Base-by-base conservation (phyloP, 2,888 invertebrate species). In the Therioaphis trifolii region DNA sequence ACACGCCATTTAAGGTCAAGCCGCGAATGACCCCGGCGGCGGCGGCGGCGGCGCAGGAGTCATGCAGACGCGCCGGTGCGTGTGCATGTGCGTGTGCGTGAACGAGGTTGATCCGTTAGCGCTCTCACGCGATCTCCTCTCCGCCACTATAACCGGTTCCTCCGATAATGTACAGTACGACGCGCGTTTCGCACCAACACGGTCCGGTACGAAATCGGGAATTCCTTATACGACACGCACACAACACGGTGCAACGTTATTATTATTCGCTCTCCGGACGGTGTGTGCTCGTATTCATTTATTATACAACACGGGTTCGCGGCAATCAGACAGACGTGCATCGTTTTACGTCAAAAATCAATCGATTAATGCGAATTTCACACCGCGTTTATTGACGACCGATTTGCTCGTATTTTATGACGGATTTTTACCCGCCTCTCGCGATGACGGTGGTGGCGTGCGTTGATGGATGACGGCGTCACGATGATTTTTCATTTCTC, bases 1-100 rank as follows among this genome's bases (percentile, higher is more conserved):
- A 35, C 18, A 18, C 35, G 35, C 66, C 40, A 11, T 66, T 66
- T 40, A 66, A 66, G 66, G 66, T 66, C 66, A 40, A 66, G 11
- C 9, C 66, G 29, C 9, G 11, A 9, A n/a, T 29, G 66, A 66
- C 66, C 66, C 66, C 66, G 66, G 18, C 35, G 55, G 4, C 35
- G 35, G 35, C 66, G 66, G 18, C 35, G 55, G 4, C 35, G 35
- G 35, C 35, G 7, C 1, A 29, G 63, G 63, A 63, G 63, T 29
- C 29, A 18, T 12, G 29, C 29, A 15, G 63, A 63, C 29, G 15
- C 35, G 35, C 7, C 35, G 35, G 4, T 7, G 7, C 35, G 7
- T 7, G 7, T 5, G 7, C 35, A 3, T 5, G 35, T 35, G 35
- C 35, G 35, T 35, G 35, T 4, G 29, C 40, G 12, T 2, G 11